Percentiles rank a stretch among this genome's conserved stretches.
phyloP scores from a whole-genome alignment of 2,797 vertebrate species.

The Poeciliopsis infans region DNA sequence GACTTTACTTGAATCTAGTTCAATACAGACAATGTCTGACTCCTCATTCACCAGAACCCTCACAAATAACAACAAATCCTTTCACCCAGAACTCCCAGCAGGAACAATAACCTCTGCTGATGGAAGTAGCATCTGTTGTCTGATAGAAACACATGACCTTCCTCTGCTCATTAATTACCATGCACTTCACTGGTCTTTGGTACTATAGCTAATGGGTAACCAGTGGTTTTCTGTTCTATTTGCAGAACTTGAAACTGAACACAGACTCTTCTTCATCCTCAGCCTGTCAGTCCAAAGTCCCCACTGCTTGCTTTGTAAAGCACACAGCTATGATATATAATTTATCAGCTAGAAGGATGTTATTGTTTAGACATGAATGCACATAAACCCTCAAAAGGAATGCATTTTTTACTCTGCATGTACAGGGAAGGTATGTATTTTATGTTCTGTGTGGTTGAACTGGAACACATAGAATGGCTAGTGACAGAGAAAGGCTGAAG shows the following conservation, averaged over 20 bases:
- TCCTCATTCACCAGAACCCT: background rate
- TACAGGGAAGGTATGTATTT: slow-evolving; percentile 17
- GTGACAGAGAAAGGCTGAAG: background rate
- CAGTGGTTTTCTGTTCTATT: background rate
- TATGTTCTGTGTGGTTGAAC: slow-evolving; percentile 30
- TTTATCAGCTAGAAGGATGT: slow-evolving; percentile 38
- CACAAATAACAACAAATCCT: too few relatives aligned
- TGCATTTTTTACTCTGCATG: slow-evolving; percentile 54
- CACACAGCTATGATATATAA: slow-evolving; percentile 48
- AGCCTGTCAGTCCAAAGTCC: slow-evolving; percentile 25
- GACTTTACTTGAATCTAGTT: too few relatives aligned
- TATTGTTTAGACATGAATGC: slow-evolving; percentile 36
- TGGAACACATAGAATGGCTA: background rate
- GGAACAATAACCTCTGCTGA: background rate
- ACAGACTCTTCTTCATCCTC: slow-evolving; percentile 43
- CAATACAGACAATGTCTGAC: background rate
- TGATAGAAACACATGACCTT: background rate
- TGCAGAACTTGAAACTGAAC: background rate
- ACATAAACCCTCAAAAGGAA: slow-evolving; percentile 39
- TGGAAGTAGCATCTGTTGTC: background rate
- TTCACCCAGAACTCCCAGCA: background rate
- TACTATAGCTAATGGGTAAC: background rate
- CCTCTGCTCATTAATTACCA: background rate
- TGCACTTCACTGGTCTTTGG: background rate
- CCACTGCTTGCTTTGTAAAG: slow-evolving; percentile 21